phyloP scores from a whole-genome alignment of 2,113 vertebrate species.

The Limnothrissa miodon region DNA sequence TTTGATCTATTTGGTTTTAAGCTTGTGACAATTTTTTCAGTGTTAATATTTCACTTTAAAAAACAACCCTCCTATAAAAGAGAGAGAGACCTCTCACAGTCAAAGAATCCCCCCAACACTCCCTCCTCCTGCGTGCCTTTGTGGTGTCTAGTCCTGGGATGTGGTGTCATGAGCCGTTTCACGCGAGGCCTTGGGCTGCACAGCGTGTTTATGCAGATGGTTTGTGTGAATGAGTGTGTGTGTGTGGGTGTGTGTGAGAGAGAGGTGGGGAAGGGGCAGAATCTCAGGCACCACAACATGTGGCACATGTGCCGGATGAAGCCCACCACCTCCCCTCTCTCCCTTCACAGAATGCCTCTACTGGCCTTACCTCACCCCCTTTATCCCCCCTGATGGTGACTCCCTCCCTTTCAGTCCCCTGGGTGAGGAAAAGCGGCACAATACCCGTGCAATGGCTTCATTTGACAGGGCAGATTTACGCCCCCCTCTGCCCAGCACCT shows the following conservation, averaged over 20 bases:
- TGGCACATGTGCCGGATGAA: neutral
- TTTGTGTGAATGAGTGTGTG: neutral
- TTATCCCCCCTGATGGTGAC: neutral
- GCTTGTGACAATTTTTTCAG: no score
- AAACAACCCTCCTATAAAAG: neutral
- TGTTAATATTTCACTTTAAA: neutral
- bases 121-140: neutral
- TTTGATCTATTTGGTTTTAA: no score
- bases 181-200: neutral
- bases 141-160: neutral
- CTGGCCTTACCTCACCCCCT: neutral
- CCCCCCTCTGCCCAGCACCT: constrained; percentile 66
- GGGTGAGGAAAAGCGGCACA: constrained; percentile 57
- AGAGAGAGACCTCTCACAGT: neutral
- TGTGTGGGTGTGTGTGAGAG: neutral
- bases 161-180: constrained; percentile 15
- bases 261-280: neutral
- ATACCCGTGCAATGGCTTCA: constrained; percentile 63
- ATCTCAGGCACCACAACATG: neutral
- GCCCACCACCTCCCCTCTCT: neutral
- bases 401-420: constrained; percentile 32
- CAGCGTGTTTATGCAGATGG: neutral
- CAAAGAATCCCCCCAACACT: neutral
- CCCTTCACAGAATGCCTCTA: neutral
- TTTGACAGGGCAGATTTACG: constrained; percentile 64